A percentile compares a stretch with the other conserved stretches of the same genome.
Evolutionary conservation across 2,113 vertebrate genomes (phyloP).

Genomic region (Dissostichus mawsoni): DNA sequence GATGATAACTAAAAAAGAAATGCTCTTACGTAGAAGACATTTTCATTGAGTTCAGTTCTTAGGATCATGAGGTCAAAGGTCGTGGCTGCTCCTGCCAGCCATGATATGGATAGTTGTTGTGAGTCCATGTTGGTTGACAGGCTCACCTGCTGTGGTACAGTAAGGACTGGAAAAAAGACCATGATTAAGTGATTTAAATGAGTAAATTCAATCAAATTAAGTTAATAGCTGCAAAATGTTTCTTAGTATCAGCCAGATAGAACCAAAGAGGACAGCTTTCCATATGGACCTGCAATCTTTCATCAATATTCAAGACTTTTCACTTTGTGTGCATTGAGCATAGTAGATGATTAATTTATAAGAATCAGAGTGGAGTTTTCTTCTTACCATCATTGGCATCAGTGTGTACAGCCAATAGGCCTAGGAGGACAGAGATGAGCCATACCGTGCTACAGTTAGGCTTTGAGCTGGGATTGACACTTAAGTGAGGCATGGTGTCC

Average conservation of each 20-base stretch:
- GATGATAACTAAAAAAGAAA: background rate
- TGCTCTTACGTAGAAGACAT: constrained; percentile 74
- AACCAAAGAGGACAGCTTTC: background rate
- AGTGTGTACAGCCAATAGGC: constrained; percentile 18
- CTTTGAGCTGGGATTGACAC: constrained; percentile 14
- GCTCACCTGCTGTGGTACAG: constrained; percentile 71
- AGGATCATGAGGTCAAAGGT: constrained; percentile 80
- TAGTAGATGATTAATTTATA: background rate
- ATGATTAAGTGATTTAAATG: background rate
- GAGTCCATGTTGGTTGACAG: constrained; percentile 35
- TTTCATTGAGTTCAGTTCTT: constrained; percentile 78
- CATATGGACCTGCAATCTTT: background rate
- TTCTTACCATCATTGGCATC: constrained; percentile 63
- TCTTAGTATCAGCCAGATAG: background rate
- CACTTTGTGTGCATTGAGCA: background rate
- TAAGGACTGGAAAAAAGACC: constrained; percentile 49
- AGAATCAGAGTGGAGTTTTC: background rate
- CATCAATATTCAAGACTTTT: background rate
- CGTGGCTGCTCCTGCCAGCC: constrained; percentile 68
- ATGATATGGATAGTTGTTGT: constrained; percentile 77
- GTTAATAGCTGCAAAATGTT: background rate
- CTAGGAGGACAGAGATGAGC: constrained; percentile 58
- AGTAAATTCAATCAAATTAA: background rate
- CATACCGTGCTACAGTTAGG: constrained; percentile 14
- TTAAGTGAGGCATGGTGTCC: constrained; percentile 56